Conservation (phyloP, 1,140 invertebrate species). For the Drosophila pachea region DNA sequence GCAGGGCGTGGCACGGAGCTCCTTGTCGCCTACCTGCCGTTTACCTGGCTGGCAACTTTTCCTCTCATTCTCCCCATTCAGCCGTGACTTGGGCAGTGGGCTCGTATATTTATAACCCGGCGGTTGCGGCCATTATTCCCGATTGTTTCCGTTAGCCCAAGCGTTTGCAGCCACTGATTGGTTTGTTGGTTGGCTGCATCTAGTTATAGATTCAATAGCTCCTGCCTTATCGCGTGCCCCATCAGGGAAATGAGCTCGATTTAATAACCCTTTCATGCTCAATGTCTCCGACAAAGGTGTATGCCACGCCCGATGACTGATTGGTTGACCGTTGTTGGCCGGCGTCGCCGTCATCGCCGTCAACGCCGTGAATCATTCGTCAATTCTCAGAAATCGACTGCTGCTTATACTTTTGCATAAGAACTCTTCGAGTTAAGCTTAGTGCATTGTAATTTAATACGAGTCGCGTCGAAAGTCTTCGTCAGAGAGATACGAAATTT, state of each 20-base stretch:
- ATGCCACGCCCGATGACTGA: slow-evolving; percentile 53
- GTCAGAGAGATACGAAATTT: not conserved
- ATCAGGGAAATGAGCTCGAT: slow-evolving; percentile 60
- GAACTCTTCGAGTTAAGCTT: slow-evolving; percentile 11
- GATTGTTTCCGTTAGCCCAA: slow-evolving; percentile 66
- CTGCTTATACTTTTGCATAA: slow-evolving; percentile 17
- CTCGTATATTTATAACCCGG: slow-evolving; percentile 52
- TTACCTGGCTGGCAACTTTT: slow-evolving; percentile 42
- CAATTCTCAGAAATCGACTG: slow-evolving; percentile 53
- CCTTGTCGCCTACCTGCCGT: slow-evolving; percentile 1
- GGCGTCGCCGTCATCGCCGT: slow-evolving; percentile 21
- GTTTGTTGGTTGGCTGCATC: slow-evolving; percentile 10
- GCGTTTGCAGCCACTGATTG: slow-evolving; percentile 27
- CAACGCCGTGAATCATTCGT: slow-evolving; percentile 49
- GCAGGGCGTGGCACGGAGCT: not conserved
- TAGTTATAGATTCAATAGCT: slow-evolving; percentile 12
- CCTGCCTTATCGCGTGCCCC: slow-evolving; percentile 32
- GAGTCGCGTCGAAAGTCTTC: slow-evolving; percentile 3
- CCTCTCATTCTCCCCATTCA: slow-evolving; percentile 38
- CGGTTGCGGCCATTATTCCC: slow-evolving; percentile 63
- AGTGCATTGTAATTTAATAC: slow-evolving; percentile 6
- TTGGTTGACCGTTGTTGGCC: slow-evolving; percentile 37
- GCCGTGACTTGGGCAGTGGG: slow-evolving; percentile 42
- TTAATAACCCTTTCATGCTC: slow-evolving; percentile 57
- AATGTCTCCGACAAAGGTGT: slow-evolving; percentile 52